phyloP scores from a whole-genome alignment of 1,140 invertebrate genomes.

The Apis dorsata region DNA sequence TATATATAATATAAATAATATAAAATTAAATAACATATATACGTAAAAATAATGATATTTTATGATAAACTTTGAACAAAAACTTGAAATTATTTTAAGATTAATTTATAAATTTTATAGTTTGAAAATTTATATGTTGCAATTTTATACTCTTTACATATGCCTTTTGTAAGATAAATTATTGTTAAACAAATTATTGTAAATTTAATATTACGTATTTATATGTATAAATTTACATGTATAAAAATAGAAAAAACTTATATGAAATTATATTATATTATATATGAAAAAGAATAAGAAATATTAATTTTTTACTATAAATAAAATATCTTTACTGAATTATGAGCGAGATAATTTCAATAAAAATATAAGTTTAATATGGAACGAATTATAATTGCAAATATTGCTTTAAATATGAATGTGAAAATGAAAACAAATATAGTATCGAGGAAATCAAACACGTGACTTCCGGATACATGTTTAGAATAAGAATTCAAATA shows the following conservation, averaged over 20 bases:
- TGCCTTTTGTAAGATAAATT: constrained; percentile 14
- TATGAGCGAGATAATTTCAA: not conserved
- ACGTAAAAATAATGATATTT: not conserved
- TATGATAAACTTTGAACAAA: not conserved
- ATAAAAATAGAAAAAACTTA: not conserved
- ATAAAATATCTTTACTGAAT: not conserved
- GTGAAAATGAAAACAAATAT: not conserved
- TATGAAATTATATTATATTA: not conserved
- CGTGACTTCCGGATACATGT: constrained; percentile 58
- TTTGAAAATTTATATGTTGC: not conserved
- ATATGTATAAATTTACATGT: not conserved
- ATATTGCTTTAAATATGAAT: not conserved
- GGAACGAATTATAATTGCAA: not conserved
- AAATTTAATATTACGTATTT: not conserved
- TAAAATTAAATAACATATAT: not conserved
- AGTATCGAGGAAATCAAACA: constrained; percentile 37
- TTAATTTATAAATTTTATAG: not conserved
- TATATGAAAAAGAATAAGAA: not conserved
- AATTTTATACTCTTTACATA: constrained; percentile 9
- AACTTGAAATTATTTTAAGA: not conserved
- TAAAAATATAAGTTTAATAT: not conserved
- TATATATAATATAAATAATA: not conserved
- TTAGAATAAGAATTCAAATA: constrained; percentile 37
- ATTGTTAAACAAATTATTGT: not conserved
- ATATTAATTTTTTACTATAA: not conserved